These are phyloP conservation scores for Saccostrea glomerata DNA, from an alignment of 1,140 invertebrate genomes.

Conservation along the genomic window DNA sequence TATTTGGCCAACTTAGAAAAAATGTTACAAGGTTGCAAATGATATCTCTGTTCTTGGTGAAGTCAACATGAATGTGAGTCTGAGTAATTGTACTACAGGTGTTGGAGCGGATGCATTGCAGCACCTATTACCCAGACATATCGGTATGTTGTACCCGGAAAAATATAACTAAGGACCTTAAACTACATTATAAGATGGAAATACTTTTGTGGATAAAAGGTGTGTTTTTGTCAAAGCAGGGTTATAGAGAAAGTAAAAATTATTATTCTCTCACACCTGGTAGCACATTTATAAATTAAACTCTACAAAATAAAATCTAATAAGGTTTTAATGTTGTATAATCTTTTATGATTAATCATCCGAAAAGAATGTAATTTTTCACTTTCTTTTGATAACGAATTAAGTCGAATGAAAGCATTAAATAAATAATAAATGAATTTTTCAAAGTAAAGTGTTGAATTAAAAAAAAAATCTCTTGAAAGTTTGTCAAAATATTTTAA, in stretches of 20 bases:
- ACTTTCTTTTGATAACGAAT: slow-evolving; percentile 22
- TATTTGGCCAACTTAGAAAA: not conserved
- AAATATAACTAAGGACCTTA: not conserved
- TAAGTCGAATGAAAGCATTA: slow-evolving; percentile 16
- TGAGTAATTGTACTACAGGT: not conserved
- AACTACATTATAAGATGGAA: not conserved
- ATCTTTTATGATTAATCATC: slow-evolving; percentile 21
- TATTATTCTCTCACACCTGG: not conserved
- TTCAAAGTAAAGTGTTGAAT: slow-evolving; percentile 3
- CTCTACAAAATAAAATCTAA: not conserved
- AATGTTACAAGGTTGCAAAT: not conserved
- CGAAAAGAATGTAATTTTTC: slow-evolving; percentile 8
- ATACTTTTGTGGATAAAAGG: not conserved
- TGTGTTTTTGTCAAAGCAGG: not conserved
- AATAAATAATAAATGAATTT: not conserved
- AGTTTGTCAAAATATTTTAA: slow-evolving; percentile 25
- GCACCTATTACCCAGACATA: not conserved
- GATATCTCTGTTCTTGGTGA: not conserved
- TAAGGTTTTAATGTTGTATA: slow-evolving; percentile 10
- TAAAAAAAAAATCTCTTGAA: slow-evolving; percentile 12
- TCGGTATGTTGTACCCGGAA: slow-evolving; percentile 10
- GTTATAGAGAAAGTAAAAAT: not conserved
- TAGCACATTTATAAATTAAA: not conserved
- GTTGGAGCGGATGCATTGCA: not conserved
- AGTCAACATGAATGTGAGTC: not conserved